Conservation (phyloP, 2,888 invertebrate genomes). For the Apeira syringaria region DNA sequence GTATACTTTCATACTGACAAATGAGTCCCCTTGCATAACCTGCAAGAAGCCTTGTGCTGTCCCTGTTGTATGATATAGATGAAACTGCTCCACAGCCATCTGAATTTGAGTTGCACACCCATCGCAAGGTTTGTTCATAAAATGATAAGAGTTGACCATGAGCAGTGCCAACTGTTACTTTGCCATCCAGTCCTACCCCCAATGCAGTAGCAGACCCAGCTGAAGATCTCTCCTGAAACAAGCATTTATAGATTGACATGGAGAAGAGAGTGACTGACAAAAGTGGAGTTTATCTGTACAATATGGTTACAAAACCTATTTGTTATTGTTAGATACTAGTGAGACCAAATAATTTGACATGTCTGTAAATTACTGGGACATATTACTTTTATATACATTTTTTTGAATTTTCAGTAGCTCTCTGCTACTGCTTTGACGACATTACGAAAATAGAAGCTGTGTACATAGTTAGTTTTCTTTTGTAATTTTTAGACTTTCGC, state of each 20-base stretch:
- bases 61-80: conserved; percentile 93
- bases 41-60: conserved; percentile 92
- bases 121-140: conserved; percentile 92
- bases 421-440: too few relatives aligned
- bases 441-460: too few relatives aligned
- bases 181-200: conserved; percentile 86
- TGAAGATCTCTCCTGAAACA: conserved; percentile 91
- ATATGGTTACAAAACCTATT: too few relatives aligned
- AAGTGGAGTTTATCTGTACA: too few relatives aligned
- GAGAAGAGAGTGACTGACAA: too few relatives aligned
- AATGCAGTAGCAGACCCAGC: conserved; percentile 95
- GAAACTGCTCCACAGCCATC: conserved; percentile 90
- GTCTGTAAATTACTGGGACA: too few relatives aligned
- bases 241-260: background rate
- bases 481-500: too few relatives aligned
- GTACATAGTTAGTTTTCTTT: too few relatives aligned
- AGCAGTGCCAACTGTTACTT: conserved; percentile 96
- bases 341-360: too few relatives aligned
- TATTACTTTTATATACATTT: too few relatives aligned
- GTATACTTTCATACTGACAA: conserved; percentile 94
- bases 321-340: too few relatives aligned
- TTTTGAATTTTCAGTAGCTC: too few relatives aligned
- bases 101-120: conserved; percentile 89
- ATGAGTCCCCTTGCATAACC: conserved; percentile 91
- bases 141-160: conserved; percentile 94